phyloP scores from a whole-genome alignment of 1,140 invertebrate genomes.

The Bradynema listronoti region DNA sequence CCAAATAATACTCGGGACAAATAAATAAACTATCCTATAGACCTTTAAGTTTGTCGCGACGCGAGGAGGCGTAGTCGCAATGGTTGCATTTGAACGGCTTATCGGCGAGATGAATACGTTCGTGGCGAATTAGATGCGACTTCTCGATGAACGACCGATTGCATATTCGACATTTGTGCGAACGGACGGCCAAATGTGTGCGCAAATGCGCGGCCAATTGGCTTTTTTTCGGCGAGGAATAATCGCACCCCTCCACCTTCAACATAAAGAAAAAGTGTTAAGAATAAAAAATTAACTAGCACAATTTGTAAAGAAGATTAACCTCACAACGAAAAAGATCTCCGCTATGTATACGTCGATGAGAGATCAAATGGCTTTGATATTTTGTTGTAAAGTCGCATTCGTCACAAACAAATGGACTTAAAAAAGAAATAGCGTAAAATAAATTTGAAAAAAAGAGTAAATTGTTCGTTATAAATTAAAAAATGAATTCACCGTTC shows the following conservation, averaged over 20 bases:
- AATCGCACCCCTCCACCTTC: constrained; percentile 66
- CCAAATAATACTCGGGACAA: too few species aligned
- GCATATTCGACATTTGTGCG: constrained; percentile 64
- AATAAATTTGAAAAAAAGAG: neutral
- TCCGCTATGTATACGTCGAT: constrained; percentile 67
- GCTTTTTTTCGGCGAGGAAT: constrained; percentile 67
- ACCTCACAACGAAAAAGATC: constrained; percentile 64
- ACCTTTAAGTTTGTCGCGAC: constrained; percentile 68
- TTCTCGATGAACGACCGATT: constrained; percentile 67
- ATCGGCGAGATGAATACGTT: constrained; percentile 65
- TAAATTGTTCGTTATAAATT: neutral
- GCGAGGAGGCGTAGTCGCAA: constrained; percentile 66
- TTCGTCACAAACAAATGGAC: constrained; percentile 62
- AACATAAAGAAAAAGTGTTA: too few species aligned
- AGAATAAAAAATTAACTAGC: too few species aligned
- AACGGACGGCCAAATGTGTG: constrained; percentile 65
- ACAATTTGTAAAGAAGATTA: too few species aligned
- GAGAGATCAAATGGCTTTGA: constrained; percentile 66
- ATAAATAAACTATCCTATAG: too few species aligned
- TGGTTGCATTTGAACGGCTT: constrained; percentile 60
- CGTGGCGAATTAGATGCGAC: constrained; percentile 66
- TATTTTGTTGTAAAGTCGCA: constrained; percentile 69
- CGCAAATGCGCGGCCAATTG: constrained; percentile 67
- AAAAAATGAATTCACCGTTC: constrained; percentile 43
- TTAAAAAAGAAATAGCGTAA: constrained; percentile 23